A percentile compares a stretch with the other conserved stretches of the same genome.
phyloP scores from a whole-genome alignment of 2,797 vertebrate species.

The Tragopan temminckii region DNA sequence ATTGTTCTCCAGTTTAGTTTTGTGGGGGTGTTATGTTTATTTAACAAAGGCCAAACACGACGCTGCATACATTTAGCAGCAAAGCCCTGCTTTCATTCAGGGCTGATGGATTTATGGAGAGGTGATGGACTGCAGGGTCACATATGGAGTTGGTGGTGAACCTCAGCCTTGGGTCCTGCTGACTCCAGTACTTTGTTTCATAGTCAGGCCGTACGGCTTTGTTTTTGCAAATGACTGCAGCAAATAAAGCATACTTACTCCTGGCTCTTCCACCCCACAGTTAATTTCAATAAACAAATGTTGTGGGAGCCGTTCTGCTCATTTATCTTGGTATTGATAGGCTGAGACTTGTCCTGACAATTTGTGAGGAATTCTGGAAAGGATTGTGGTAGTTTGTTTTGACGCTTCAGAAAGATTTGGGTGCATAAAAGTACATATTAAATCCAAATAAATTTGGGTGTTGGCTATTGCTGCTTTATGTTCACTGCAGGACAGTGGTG shows the following conservation, averaged over 20 bases:
- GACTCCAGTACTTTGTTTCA: background rate
- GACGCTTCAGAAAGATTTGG: background rate
- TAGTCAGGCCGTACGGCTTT: background rate
- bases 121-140: constrained; percentile 44
- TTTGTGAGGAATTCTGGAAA: background rate
- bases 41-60: constrained; percentile 22
- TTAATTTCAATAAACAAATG: constrained; percentile 36
- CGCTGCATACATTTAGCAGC: background rate
- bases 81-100: background rate
- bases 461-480: background rate
- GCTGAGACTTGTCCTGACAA: constrained; percentile 4
- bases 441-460: background rate
- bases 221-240: constrained; percentile 6
- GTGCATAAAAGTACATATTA: background rate
- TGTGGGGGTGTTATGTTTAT: constrained; percentile 44
- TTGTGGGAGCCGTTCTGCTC: background rate
- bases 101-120: background rate
- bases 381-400: background rate
- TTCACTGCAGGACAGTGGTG: background rate
- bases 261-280: background rate
- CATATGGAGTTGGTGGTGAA: background rate
- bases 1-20: constrained; percentile 13
- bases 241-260: background rate
- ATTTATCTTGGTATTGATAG: background rate
- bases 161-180: background rate